These are phyloP conservation scores for Simalia tracyae DNA, from an alignment of 2,797 vertebrate genomes.

Conservation along the genomic window DNA sequence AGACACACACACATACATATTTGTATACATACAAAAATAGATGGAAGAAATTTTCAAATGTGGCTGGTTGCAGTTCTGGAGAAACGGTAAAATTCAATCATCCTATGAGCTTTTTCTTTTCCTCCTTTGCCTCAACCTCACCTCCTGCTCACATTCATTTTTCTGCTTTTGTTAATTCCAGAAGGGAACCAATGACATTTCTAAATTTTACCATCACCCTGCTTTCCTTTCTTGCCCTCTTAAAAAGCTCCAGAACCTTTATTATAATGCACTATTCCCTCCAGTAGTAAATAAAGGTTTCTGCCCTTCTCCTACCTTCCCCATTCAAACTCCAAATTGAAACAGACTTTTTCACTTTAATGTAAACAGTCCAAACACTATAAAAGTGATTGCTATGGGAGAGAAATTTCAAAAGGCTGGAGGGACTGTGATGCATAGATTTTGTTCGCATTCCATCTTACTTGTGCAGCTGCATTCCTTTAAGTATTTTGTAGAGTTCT, in stretches of 20 bases:
- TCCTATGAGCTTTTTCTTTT: constrained; percentile 26
- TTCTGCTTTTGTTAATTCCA: constrained; percentile 54
- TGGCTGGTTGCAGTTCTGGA: constrained; percentile 23
- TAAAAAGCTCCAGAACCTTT: not conserved
- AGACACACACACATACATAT: not conserved
- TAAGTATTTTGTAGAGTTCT: constrained; percentile 41
- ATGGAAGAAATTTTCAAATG: constrained; percentile 50
- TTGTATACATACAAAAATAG: constrained; percentile 45
- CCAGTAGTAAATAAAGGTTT: constrained; percentile 37
- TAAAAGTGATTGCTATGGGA: not conserved
- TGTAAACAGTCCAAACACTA: constrained; percentile 10
- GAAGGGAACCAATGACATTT: constrained; percentile 49
- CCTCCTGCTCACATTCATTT: constrained; percentile 39
- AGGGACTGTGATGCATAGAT: not conserved
- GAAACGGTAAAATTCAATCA: constrained; percentile 34
- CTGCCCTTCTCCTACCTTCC: constrained; percentile 1
- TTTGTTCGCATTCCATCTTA: constrained; percentile 24
- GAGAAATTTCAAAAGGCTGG: constrained; percentile 37
- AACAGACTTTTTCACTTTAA: constrained; percentile 6
- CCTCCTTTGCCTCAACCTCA: not conserved
- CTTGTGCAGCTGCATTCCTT: constrained; percentile 7
- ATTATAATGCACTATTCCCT: constrained; percentile 28
- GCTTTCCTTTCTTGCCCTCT: constrained; percentile 46
- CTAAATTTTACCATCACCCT: constrained; percentile 52
- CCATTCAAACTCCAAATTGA: constrained; percentile 14